phyloP scores from a whole-genome alignment of 1,140 invertebrate genomes.

The Hypsibius dujardini region DNA sequence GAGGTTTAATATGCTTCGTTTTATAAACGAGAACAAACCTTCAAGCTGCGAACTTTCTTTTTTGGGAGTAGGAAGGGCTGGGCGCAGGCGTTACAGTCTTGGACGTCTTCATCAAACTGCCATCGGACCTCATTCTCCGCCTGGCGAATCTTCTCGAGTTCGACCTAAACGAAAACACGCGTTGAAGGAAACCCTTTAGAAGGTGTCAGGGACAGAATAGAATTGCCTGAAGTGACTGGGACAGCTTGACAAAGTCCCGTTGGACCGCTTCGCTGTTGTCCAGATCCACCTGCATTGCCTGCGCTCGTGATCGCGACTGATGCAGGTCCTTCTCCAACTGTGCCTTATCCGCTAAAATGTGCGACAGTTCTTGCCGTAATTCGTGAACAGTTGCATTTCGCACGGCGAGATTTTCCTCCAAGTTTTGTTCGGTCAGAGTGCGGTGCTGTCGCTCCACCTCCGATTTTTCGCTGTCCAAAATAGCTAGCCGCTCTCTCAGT shows the following conservation, averaged over 20 bases:
- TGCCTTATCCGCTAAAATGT: conserved; percentile 31
- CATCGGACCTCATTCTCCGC: conserved; percentile 78
- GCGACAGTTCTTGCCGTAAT: conserved; percentile 32
- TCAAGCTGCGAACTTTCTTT: conserved; percentile 36
- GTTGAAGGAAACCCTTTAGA: background rate
- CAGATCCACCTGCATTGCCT: conserved; percentile 70
- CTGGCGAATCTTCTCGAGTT: conserved; percentile 80
- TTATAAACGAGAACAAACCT: conserved; percentile 37
- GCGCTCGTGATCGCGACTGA: conserved; percentile 53
- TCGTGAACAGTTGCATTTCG: conserved; percentile 24
- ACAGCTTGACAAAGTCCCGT: conserved; percentile 88
- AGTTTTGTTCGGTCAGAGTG: conserved; percentile 30
- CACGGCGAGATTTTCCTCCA: conserved; percentile 26
- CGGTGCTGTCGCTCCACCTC: conserved; percentile 31
- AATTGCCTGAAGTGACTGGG: conserved; percentile 68
- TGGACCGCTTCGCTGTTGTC: conserved; percentile 88
- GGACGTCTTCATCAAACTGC: conserved; percentile 90
- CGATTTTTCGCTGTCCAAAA: conserved; percentile 34
- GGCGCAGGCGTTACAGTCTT: conserved; percentile 67
- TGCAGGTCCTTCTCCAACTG: conserved; percentile 35
- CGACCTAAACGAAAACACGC: conserved; percentile 39
- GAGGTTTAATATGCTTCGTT: background rate
- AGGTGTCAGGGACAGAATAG: too few species aligned
- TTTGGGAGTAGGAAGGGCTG: conserved; percentile 41
- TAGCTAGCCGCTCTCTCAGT: conserved; percentile 19